Evolutionary conservation across 2,888 invertebrate species (phyloP).

Genomic region (Acanthosepion esculentum): DNA sequence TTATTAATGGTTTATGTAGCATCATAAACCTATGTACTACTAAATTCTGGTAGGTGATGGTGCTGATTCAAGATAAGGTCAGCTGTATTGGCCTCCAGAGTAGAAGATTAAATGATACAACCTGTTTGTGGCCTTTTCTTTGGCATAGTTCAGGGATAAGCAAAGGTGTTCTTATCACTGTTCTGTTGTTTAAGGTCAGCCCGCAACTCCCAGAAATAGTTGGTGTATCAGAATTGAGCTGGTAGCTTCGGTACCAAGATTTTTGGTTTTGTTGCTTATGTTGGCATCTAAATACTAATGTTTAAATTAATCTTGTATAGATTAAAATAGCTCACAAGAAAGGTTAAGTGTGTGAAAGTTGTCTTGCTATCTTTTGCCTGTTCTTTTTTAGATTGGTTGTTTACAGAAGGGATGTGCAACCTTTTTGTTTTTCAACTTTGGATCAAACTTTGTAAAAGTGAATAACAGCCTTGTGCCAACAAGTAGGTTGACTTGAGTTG

Average conservation of each 20-base stretch:
- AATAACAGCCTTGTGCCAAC: neutral
- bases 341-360: neutral
- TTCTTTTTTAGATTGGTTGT: neutral
- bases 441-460: neutral
- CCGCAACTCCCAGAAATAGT: neutral
- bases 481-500: no score
- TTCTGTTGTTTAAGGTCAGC: neutral
- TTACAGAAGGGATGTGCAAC: neutral
- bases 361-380: neutral
- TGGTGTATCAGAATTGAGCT: neutral
- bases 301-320: constrained; percentile 13
- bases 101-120: neutral
- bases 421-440: neutral
- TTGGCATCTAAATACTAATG: neutral
- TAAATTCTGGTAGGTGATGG: neutral
- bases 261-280: neutral
- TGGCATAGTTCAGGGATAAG: neutral
- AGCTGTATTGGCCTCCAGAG: neutral
- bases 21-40: neutral
- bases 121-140: neutral
- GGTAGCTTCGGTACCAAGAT: neutral
- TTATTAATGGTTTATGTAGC: neutral
- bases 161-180: neutral
- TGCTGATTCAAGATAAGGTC: neutral
- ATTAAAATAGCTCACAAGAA: neutral